A percentile compares a stretch with the other conserved stretches of the same genome.
These are phyloP conservation scores for Lates japonicus DNA, from an alignment of 2,797 vertebrate genomes.

Conservation along the genomic window DNA sequence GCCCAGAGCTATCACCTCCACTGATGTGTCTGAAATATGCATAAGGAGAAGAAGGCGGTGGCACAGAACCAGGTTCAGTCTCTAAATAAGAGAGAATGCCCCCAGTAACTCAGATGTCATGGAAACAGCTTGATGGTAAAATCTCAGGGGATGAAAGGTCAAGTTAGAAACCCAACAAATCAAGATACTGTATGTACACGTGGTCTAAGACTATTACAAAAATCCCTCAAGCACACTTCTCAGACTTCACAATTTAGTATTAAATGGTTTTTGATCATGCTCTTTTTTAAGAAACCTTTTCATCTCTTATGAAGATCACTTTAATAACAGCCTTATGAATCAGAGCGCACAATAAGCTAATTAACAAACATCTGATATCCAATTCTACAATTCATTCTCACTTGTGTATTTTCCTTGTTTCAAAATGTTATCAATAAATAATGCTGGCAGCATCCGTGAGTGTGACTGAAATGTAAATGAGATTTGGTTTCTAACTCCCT, in stretches of 20 bases:
- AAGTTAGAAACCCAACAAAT: constrained; percentile 40
- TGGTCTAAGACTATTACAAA: constrained; percentile 27
- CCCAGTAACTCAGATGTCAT: constrained; percentile 69
- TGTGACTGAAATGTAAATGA: constrained; percentile 81
- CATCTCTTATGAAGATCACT: constrained; percentile 30
- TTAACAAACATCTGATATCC: constrained; percentile 43
- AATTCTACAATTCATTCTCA: constrained; percentile 17
- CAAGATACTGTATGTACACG: constrained; percentile 11
- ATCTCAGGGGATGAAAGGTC: constrained; percentile 44
- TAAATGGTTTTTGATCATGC: constrained; percentile 28
- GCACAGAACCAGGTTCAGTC: constrained; percentile 57
- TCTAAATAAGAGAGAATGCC: constrained; percentile 76
- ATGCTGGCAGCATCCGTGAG: constrained; percentile 57
- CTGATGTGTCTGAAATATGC: constrained; percentile 79
- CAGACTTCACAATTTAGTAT: constrained; percentile 2
- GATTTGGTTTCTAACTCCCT: constrained; percentile 72
- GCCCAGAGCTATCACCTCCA: constrained; percentile 59
- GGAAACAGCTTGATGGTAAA: constrained; percentile 68
- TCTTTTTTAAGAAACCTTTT: constrained; percentile 26
- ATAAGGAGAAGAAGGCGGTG: constrained; percentile 52
- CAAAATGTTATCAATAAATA: constrained; percentile 74
- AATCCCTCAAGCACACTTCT: not conserved
- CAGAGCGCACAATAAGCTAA: constrained; percentile 37
- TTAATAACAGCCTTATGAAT: constrained; percentile 37
- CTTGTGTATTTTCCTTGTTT: constrained; percentile 57